Evolutionary conservation across 1,140 invertebrate species (phyloP).

Genomic region (Limonius californicus): DNA sequence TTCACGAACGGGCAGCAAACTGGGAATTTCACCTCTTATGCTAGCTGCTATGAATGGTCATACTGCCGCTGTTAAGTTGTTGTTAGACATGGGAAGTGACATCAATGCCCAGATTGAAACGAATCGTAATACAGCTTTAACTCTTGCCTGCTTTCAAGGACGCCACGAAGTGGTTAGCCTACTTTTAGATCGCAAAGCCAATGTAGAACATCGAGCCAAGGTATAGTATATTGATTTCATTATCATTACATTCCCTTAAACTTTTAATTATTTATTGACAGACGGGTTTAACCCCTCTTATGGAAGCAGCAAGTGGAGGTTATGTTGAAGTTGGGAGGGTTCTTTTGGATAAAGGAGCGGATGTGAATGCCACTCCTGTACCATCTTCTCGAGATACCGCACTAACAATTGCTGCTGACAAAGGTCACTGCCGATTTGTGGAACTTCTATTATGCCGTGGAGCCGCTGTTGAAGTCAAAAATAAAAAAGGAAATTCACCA

Average conservation of each 20-base stretch:
- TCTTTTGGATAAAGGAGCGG: constrained; percentile 92
- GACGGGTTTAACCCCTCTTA: constrained; percentile 95
- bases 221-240: constrained; percentile 46
- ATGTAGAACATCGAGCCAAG: constrained; percentile 98
- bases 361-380: constrained; percentile 97
- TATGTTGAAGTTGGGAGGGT: constrained; percentile 98
- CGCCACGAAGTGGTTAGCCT: constrained; percentile 96
- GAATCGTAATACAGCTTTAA: constrained; percentile 97
- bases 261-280: too few species aligned
- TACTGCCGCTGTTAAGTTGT: constrained; percentile 81
- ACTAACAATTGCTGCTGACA: constrained; percentile 97
- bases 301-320: constrained; percentile 99
- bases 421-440: constrained; percentile 96
- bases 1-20: constrained; percentile 93
- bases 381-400: constrained; percentile 97
- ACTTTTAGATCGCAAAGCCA: constrained; percentile 93
- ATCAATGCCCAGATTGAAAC: constrained; percentile 99
- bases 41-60: constrained; percentile 99
- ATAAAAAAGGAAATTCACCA: constrained; percentile 99
- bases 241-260: not conserved
- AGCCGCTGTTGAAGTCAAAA: constrained; percentile 85
- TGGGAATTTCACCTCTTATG: constrained; percentile 99
- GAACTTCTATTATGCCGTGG: constrained; percentile 72
- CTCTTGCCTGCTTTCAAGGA: constrained; percentile 98
- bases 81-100: constrained; percentile 97